Evolutionary conservation across 2,113 vertebrate genomes (phyloP), one percentile per base, ranked within the genome.

Genomic region (Odocoileus virginianus): DNA sequence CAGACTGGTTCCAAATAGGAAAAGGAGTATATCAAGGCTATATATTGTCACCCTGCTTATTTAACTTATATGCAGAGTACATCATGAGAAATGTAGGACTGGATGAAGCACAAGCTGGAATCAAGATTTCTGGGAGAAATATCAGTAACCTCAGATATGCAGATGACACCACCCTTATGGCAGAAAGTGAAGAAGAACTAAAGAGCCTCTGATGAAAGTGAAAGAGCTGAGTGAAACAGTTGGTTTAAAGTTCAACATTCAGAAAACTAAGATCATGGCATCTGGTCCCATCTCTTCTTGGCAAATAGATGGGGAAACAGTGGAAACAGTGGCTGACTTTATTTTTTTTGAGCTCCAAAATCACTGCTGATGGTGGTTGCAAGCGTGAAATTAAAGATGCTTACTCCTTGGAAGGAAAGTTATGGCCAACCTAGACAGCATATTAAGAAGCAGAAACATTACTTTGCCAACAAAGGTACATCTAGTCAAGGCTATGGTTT

Each of bases 121-220:
- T 36, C n/a, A 71, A 36, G n/a, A 5, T 21, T 36, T 17, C n/a
- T 0, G 0, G 9, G 64, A 6, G n/a, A 71, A 71, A 71, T 71
- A 36, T 21, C 17, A 36, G 21, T 36, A 2, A 36, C n/a, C 4
- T 36, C 9, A 36, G 17, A 71, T 71, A 71, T 21, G 17, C n/a
- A 36, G n/a, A 71, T 71, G n/a, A 21, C n/a, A 71, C 64, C n/a
- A 71, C 17, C 9, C 17, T 71, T 21, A 11, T 71, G n/a, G n/a
- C 64, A 71, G 9, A 36, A 71, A 71, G 64, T 36, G 17, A 71
- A 36, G 61, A 64, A 9, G 8, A 36, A 36, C 64, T 71, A 71
- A 71, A 71, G 4, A 71, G 64, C n/a, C n/a, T 36, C 4, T 71
- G n/a, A 71, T 71, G n/a, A 36, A 71, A 36, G n/a, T 11, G n/a